Evolutionary conservation across 2,888 invertebrate genomes (phyloP).

Genomic region (Cepaea hortensis): DNA sequence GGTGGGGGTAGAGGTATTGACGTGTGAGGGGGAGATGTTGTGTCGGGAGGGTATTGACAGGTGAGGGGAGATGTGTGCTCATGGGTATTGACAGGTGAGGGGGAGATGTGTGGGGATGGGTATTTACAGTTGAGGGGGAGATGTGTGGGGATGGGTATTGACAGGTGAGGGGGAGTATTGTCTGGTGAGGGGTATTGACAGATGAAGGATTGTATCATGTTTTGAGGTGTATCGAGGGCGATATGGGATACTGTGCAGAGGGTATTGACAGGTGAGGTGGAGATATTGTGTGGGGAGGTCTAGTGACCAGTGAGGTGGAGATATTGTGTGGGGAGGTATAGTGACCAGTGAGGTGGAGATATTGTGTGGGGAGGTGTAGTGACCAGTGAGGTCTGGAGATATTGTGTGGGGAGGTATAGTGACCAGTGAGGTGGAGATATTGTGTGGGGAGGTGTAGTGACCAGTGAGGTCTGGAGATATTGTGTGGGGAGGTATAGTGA

Average conservation of each 20-base stretch:
- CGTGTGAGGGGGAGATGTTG: background rate
- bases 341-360: background rate
- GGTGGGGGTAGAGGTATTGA: background rate
- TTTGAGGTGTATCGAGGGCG: no score
- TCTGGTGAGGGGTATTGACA: no score
- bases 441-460: background rate
- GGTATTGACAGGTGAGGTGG: background rate
- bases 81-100: constrained; percentile 27
- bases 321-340: background rate
- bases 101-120: background rate
- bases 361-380: background rate
- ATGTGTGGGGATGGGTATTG: background rate
- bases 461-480: background rate
- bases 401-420: background rate
- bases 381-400: background rate
- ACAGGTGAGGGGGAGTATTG: background rate
- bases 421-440: background rate
- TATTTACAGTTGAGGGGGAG: background rate
- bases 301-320: background rate
- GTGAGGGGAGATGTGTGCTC: no score
- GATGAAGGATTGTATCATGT: no score
- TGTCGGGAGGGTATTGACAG: no score
- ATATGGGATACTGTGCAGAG: no score
- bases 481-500: no score
- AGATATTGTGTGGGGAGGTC: background rate